Conservation (phyloP, 2,888 invertebrate genomes). For the Drosophila testacea region DNA sequence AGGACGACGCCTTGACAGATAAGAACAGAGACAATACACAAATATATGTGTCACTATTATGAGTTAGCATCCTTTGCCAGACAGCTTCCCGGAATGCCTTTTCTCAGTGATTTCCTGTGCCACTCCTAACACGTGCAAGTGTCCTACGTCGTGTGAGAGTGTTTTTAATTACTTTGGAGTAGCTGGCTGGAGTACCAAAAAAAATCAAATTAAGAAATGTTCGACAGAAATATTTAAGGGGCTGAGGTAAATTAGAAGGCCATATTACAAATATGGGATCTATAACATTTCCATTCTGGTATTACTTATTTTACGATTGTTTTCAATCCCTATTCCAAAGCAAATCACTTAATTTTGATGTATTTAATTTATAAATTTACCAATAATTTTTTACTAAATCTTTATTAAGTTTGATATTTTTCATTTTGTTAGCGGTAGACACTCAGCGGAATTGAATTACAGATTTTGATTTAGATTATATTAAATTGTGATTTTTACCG, state of each 20-base stretch:
- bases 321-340: too few relatives aligned
- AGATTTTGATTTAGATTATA: too few relatives aligned
- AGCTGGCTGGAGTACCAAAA: constrained; percentile 24
- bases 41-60: constrained; percentile 57
- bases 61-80: constrained; percentile 58
- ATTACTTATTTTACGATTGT: too few relatives aligned
- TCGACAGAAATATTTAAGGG: background rate
- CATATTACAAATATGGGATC: background rate
- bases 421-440: too few relatives aligned
- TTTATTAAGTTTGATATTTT: too few relatives aligned
- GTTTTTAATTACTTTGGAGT: constrained; percentile 47
- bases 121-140: constrained; percentile 46
- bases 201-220: constrained; percentile 32
- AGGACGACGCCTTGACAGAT: constrained; percentile 32
- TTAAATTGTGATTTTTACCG: too few relatives aligned
- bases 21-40: constrained; percentile 32
- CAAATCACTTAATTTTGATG: too few relatives aligned
- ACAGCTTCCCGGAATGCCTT: constrained; percentile 44
- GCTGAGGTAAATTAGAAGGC: background rate
- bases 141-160: constrained; percentile 28
- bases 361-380: too few relatives aligned
- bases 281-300: background rate
- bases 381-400: too few relatives aligned
- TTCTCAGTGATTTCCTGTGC: constrained; percentile 60
- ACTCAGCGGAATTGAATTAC: too few relatives aligned